A percentile compares a stretch with the other conserved stretches of the same genome.
These are phyloP conservation scores for Coelopa pilipes DNA, from an alignment of 2,888 invertebrate species.

Conservation along the genomic window DNA sequence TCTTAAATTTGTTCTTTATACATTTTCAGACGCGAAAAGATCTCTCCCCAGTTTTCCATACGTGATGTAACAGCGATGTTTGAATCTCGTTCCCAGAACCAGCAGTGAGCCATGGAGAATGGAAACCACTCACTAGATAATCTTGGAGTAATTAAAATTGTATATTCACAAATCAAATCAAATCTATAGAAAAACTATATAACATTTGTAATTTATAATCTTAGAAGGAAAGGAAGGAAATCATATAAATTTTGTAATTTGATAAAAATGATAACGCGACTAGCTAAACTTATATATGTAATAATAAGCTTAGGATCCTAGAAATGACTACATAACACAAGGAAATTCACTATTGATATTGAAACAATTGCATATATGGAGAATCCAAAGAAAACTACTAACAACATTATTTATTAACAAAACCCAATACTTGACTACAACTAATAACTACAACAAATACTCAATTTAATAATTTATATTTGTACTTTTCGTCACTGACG, in stretches of 20 bases:
- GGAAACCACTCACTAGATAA: no score
- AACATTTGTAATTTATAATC: constrained; percentile 36
- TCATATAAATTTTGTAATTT: constrained; percentile 24
- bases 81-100: constrained; percentile 75
- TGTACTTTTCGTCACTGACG: no score
- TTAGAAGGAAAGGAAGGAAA: background rate
- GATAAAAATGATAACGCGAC: background rate
- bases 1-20: constrained; percentile 3
- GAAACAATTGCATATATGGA: constrained; percentile 4
- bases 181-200: constrained; percentile 33
- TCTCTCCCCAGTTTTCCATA: constrained; percentile 79
- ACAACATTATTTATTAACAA: background rate
- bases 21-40: constrained; percentile 73
- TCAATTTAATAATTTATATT: background rate
- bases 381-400: constrained; percentile 12
- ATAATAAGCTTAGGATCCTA: constrained; percentile 1
- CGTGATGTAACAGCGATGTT: constrained; percentile 86
- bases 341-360: background rate
- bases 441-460: background rate
- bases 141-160: constrained; percentile 4
- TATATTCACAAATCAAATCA: constrained; percentile 20
- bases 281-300: constrained; percentile 5
- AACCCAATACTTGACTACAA: background rate
- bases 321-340: background rate
- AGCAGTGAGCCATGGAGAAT: constrained; percentile 55